These are phyloP conservation scores for Hoplodrina ambigua DNA, from an alignment of 2,888 invertebrate genomes.

Conservation along the genomic window DNA sequence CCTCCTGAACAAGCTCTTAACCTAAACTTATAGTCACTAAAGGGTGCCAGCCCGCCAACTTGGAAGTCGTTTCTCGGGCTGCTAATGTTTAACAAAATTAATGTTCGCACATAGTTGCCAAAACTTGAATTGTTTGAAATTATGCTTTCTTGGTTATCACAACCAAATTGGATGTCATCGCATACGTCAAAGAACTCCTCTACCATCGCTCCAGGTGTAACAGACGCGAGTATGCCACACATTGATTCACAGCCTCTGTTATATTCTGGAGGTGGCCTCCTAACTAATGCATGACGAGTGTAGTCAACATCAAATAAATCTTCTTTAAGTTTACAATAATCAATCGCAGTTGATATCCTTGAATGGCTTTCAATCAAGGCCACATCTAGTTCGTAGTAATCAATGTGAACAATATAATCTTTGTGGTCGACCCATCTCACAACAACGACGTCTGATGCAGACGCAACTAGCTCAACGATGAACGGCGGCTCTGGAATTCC, in stretches of 20 bases:
- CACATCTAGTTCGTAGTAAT: conserved; percentile 81
- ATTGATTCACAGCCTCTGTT: conserved; percentile 80
- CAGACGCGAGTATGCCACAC: conserved; percentile 79
- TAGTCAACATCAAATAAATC: conserved; percentile 73
- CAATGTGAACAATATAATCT: conserved; percentile 77
- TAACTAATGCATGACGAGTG: conserved; percentile 78
- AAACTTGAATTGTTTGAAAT: conserved; percentile 72
- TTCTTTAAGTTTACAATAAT: conserved; percentile 75
- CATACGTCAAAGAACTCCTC: conserved; percentile 83
- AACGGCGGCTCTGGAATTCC: conserved; percentile 85
- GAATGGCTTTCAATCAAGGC: conserved; percentile 75
- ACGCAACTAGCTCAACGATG: conserved; percentile 79
- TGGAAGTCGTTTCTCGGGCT: conserved; percentile 70
- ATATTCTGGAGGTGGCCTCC: conserved; percentile 80
- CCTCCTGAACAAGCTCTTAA: conserved; percentile 78
- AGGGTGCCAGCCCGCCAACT: conserved; percentile 80
- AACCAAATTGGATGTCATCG: conserved; percentile 67
- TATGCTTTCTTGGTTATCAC: conserved; percentile 71
- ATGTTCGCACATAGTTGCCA: conserved; percentile 72
- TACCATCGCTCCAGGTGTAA: conserved; percentile 75
- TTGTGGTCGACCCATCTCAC: conserved; percentile 83
- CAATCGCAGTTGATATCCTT: conserved; percentile 68
- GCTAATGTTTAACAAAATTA: conserved; percentile 72
- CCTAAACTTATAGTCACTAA: conserved; percentile 82
- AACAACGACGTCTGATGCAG: conserved; percentile 72